Evolutionary conservation across 2,797 vertebrate genomes (phyloP), one percentile per base, ranked within the genome.

Genomic region (Platyrinchus mystaceus): DNA sequence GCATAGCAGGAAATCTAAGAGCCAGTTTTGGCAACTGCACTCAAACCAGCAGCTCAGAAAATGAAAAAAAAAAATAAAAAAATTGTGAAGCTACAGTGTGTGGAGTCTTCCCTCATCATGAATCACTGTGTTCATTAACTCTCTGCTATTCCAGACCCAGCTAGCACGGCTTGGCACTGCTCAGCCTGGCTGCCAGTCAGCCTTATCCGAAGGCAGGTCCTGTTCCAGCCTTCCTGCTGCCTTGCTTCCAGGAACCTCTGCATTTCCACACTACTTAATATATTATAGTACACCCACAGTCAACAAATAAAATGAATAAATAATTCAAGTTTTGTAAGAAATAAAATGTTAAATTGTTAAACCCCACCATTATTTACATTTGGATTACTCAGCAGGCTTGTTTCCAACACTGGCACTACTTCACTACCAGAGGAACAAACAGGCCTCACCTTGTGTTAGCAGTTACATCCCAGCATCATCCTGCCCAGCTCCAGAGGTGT

Each of bases 261-360:
- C 90, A 88, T 82, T 92, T 89, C 90, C 95, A 94, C 13, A 23
- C 78, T 77, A 84, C 62, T 90, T 89, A 53, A 60, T 49, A 63
- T 24, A 88, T 79, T 93, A 89, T 67, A 56, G 70, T 92, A 95
- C 84, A 77, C 86, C 77, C 93, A 94, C 82, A 92, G 91, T 79
- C 89, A 92, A 90, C 63, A 85, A 78, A 85, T 89, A 90, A 74
- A 97, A 96, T 63, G 66, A 95, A 96, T 96, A 94, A 96, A 95
- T 94, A 96, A 93, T 95, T 96, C 87, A 93, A 87, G 91, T 89
- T 93, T 96, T 77, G 7, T 70, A 82, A 89, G 96, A 95, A 95
- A 86, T 23, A 64, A 96, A 96, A 87, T 4, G 7, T 93, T 95
- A 93, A 81, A 74, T 34, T 93, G 85, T 84, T 97, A 83, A 91